These are phyloP conservation scores for Micronycteris hirsuta DNA, from an alignment of 2,113 vertebrate species.

Conservation along the genomic window DNA sequence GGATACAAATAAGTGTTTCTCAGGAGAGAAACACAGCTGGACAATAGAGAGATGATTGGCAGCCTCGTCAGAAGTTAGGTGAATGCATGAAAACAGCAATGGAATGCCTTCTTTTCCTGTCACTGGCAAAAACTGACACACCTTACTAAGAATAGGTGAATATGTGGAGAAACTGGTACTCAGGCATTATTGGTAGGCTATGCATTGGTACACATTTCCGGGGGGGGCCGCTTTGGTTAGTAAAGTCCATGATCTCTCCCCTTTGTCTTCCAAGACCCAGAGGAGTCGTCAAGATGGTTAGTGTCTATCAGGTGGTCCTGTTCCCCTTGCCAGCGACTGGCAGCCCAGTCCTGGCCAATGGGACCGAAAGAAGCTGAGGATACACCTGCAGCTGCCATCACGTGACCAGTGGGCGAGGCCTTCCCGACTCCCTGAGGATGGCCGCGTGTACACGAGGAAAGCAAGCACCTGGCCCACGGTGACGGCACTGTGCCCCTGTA, in stretches of 20 bases:
- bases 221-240: neutral
- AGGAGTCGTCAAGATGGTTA: neutral
- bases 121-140: neutral
- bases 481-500: no score
- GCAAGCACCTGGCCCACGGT: neutral
- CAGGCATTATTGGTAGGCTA: neutral
- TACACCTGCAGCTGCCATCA: neutral
- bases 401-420: no score
- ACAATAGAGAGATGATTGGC: no score
- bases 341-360: neutral
- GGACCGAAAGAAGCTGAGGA: neutral
- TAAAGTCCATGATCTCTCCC: neutral
- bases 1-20: neutral
- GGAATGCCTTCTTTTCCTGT: neutral
- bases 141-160: neutral
- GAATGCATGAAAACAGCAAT: neutral
- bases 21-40: neutral
- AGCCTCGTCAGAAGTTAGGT: neutral
- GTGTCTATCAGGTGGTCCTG: neutral
- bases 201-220: neutral
- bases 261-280: neutral
- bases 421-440: neutral
- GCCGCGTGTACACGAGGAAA: neutral
- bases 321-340: neutral
- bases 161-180: neutral